Evolutionary conservation across 2,888 invertebrate species (phyloP), one percentile per base, ranked within the genome.

Genomic region (Thera obeliscata): DNA sequence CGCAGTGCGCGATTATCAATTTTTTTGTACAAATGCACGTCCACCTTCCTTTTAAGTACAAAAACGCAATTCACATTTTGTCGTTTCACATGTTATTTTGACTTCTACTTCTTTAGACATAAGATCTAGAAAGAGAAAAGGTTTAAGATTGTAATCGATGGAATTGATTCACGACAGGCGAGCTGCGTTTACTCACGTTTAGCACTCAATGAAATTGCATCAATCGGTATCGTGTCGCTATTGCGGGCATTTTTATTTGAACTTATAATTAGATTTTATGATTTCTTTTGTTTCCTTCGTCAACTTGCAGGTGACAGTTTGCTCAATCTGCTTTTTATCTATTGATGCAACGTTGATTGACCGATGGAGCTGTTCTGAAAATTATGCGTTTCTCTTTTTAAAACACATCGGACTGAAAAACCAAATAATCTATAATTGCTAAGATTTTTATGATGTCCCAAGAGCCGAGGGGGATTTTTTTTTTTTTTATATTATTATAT

Each of bases 151-250:
- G 80, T 77, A 72, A 73, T 81, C 75, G 73, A 74, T 78, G 77
- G 81, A 85, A 85, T 81, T 81, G 81, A 83, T 85, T 87, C 82
- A 83, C 80, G 81, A 82, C 85, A 82, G 83, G 81, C 78, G 81
- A 79, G 77, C 74, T 73, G 85, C 92, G 90, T 89, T 87, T 87
- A 85, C 87, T 91, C 93, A 93, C 93, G 93, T 93, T 88, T 91
- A 82, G 81, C 87, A 79, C 85, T 92, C 90, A 90, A 90, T 91
- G 90, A 90, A 90, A 92, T 90, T 89, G 89, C 89, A 86, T 87
- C 89, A 87, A 88, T 90, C 87, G 86, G 82, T 84, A 87, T 81
- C 92, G 90, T 89, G 89, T 82, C 74, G 87, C 85, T 86, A 91
- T 91, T 88, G 85, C 84, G 79, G 88, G 88, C 81, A 93, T 91